A percentile compares a stretch with the other conserved stretches of the same genome.
Conservation (phyloP, 2,888 invertebrate species). For the Heliconius ethilla region DNA sequence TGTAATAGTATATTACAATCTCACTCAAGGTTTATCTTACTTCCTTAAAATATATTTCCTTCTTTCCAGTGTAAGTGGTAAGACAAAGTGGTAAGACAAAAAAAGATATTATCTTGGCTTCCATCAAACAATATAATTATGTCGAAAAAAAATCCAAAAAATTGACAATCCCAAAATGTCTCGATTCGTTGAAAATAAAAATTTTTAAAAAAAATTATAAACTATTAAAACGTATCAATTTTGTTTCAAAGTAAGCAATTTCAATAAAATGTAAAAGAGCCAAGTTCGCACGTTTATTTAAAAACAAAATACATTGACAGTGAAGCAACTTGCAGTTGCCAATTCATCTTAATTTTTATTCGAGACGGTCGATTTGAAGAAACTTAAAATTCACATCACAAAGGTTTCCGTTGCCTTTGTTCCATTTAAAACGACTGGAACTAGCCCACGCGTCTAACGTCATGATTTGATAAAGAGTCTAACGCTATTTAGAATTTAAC, state of each 20-base stretch:
- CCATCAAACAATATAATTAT: too few species aligned
- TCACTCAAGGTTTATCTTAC: too few species aligned
- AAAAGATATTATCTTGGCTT: too few species aligned
- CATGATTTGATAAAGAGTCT: slow-evolving; percentile 27
- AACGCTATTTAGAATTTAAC: slow-evolving; percentile 7
- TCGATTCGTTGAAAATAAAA: too few species aligned
- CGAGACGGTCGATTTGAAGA: slow-evolving; percentile 31
- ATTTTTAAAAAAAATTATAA: too few species aligned
- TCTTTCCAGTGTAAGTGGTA: too few species aligned
- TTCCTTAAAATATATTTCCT: too few species aligned
- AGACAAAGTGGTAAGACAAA: too few species aligned
- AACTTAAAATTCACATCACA: slow-evolving; percentile 39
- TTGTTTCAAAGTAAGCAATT: neutral
- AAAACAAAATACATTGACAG: neutral
- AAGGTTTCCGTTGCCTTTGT: slow-evolving; percentile 30
- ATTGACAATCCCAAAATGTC: too few species aligned
- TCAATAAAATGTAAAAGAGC: neutral
- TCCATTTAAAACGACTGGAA: slow-evolving; percentile 31
- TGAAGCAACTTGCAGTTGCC: neutral
- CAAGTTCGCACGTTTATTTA: neutral
- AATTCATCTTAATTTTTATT: slow-evolving; percentile 26
- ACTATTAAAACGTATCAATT: too few species aligned
- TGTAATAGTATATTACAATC: too few species aligned
- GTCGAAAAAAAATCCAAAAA: too few species aligned
- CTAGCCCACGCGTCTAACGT: slow-evolving; percentile 20